A percentile compares a stretch with the other conserved stretches of the same genome.
These are phyloP conservation scores for Apodemus speciosus DNA, from an alignment of 2,113 vertebrate species.

Conservation along the genomic window DNA sequence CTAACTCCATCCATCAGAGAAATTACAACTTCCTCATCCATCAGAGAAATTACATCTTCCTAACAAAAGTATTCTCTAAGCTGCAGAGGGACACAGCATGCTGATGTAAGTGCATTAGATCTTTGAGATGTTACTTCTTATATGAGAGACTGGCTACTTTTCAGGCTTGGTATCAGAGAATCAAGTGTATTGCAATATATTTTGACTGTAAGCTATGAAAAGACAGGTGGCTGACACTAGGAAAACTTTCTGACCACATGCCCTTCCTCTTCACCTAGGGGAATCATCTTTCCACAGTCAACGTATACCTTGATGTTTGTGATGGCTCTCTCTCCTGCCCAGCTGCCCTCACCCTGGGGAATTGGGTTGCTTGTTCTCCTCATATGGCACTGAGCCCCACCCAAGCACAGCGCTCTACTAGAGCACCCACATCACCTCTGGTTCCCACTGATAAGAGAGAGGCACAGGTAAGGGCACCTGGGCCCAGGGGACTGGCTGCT, in stretches of 20 bases:
- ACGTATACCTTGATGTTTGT: neutral
- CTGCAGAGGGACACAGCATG: neutral
- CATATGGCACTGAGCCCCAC: rapidly evolving
- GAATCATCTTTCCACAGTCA: neutral
- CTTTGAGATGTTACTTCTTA: neutral
- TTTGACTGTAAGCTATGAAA: neutral
- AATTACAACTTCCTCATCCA: neutral
- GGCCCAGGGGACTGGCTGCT: rapidly evolving
- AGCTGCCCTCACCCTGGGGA: rapidly evolving
- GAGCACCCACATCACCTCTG: rapidly evolving
- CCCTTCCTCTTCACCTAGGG: neutral
- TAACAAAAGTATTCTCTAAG: neutral
- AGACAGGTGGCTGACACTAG: neutral
- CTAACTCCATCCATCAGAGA: neutral
- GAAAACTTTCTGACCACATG: rapidly evolving
- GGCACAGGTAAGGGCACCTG: neutral
- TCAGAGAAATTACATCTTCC: neutral
- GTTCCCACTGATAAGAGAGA: too few species aligned
- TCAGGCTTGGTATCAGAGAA: neutral
- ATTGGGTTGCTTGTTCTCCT: neutral
- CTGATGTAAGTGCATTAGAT: neutral
- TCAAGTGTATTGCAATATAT: neutral
- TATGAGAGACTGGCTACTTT: neutral
- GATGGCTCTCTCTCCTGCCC: neutral
- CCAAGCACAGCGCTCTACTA: rapidly evolving